A percentile compares a stretch with the other conserved stretches of the same genome.
Conservation (phyloP, 2,888 invertebrate genomes). For the Apoda limacodes region DNA sequence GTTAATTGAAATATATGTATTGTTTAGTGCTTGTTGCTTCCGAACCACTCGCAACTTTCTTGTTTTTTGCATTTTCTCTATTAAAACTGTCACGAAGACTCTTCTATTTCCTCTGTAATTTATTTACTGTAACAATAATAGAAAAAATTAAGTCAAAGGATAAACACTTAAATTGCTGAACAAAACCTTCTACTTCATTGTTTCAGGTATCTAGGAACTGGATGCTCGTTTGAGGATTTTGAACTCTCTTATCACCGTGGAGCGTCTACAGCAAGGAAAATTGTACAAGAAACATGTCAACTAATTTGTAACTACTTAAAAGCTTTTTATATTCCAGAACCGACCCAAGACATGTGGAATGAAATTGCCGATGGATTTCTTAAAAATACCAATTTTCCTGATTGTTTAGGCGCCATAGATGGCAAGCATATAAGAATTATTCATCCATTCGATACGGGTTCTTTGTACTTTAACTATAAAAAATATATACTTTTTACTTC, state of each 20-base stretch:
- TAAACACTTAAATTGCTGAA: too few species aligned
- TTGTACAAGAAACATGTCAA: slow-evolving; percentile 23
- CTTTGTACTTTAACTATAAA: slow-evolving; percentile 22
- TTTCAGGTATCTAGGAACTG: too few species aligned
- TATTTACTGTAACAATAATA: too few species aligned
- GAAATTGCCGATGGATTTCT: slow-evolving; percentile 21
- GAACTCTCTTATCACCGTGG: too few species aligned
- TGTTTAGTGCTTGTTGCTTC: too few species aligned
- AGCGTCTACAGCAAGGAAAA: slow-evolving; percentile 20
- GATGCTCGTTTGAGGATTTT: too few species aligned
- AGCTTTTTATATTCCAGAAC: slow-evolving; percentile 20
- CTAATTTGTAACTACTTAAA: slow-evolving; percentile 21
- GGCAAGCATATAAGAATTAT: slow-evolving; percentile 21
- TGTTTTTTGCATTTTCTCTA: slow-evolving; percentile 23
- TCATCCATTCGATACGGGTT: slow-evolving; percentile 18
- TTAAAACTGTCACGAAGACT: too few species aligned
- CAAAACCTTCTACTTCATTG: too few species aligned
- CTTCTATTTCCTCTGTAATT: slow-evolving; percentile 22
- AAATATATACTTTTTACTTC: slow-evolving; percentile 20
- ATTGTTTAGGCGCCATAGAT: too few species aligned
- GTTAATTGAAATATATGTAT: too few species aligned
- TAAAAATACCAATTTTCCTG: slow-evolving; percentile 19
- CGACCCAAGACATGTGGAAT: slow-evolving; percentile 19
- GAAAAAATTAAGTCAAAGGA: too few species aligned
- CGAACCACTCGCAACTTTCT: slow-evolving; percentile 23